A percentile compares a stretch with the other conserved stretches of the same genome.
Evolutionary conservation across 2,113 vertebrate genomes (phyloP).

Genomic region (Fukomys damarensis): DNA sequence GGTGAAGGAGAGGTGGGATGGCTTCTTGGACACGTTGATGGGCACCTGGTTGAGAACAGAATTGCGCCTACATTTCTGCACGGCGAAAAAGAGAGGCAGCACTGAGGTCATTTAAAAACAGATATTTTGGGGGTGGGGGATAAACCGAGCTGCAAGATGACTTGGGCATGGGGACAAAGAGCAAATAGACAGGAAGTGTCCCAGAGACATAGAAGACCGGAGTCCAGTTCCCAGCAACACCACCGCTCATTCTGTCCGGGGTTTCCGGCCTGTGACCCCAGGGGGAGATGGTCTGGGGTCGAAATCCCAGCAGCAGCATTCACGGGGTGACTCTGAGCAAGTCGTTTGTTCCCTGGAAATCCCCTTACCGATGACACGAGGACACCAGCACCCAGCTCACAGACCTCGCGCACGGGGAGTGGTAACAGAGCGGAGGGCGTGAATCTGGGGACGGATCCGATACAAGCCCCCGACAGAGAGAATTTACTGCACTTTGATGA

Average conservation of each 20-base stretch:
- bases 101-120: not conserved
- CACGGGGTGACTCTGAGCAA: not conserved
- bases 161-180: not conserved
- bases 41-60: not conserved
- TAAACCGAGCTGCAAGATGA: not conserved
- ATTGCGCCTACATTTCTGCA: not conserved
- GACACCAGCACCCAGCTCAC: not conserved
- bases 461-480: too few relatives aligned
- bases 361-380: not conserved
- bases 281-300: not conserved
- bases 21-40: not conserved
- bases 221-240: not conserved
- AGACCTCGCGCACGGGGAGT: not conserved
- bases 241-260: not conserved
- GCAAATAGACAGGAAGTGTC: not conserved
- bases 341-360: not conserved
- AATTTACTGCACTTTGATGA: constrained; percentile 5
- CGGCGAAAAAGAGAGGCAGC: not conserved
- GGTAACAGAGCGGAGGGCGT: not conserved
- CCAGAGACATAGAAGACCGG: not conserved
- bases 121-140: not conserved
- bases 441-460: not conserved
- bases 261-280: not conserved
- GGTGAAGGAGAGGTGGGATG: not conserved
- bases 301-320: not conserved